Evolutionary conservation across 2,888 invertebrate genomes (phyloP), one percentile per base, ranked within the genome.

Genomic region (Pocota personata): DNA sequence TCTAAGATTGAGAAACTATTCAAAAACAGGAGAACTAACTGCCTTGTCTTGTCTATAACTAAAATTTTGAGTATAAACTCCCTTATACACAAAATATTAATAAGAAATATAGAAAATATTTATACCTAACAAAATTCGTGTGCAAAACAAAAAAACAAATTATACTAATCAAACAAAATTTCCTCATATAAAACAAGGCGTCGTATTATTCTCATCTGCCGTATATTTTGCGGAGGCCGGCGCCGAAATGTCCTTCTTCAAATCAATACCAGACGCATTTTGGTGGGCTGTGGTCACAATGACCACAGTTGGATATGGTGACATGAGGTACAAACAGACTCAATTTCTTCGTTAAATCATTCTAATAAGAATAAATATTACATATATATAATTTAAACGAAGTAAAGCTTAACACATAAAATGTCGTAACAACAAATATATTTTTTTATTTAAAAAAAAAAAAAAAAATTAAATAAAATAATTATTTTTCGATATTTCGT

Each of bases 201-300:
- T 99, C 95, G 98, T 99, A 94, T 97, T 99, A 94, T 99, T 99
- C 96, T 98, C 98, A 94, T 98, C 98, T 95, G 99, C 99, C 94
- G 99, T 99, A 94, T 99, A 99, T 96, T 99, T 99, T 95, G 99
- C 99, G 94, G 99, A 99, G 95, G 98, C 98, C 94, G 99, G 99
- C 95, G 97, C 98, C 94, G 98, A 98, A 95, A 97, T 97, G 95
- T 98, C 99, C 93, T 98, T 98, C 97, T 99, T 99, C 97, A 98
- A 98, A 95, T 98, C 98, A 94, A 99, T 99, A 95, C 99, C 99
- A 93, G 98, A 98, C 95, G 99, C 98, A 95, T 99, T 99, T 96
- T 99, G 99, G 99, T 99, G 99, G 99, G 98, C 98, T 94, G 98
- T 99, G 94, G 99, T 99, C 94, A 99, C 97, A 94, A 97, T 97